Evolutionary conservation across 2,113 vertebrate genomes (phyloP).

Genomic region (Mus spicilegus): DNA sequence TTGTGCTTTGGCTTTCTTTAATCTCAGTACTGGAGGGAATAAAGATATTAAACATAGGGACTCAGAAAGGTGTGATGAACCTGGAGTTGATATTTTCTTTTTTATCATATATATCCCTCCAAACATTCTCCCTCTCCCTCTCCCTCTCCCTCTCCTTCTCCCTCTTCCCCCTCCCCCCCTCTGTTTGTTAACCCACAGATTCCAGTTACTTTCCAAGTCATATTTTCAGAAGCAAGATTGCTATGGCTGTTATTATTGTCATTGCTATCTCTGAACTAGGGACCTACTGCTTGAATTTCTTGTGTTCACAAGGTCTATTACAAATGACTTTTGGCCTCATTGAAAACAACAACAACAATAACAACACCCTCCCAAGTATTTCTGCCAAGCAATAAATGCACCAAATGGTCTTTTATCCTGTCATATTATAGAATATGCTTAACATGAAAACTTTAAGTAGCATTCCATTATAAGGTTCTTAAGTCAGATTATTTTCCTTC

Average conservation of each 20-base stretch:
- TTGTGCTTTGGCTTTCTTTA: constrained; percentile 4
- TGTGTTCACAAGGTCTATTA: not conserved
- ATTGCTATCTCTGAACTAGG: not conserved
- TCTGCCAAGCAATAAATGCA: constrained; percentile 37
- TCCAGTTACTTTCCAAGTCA: not conserved
- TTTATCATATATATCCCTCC: not conserved
- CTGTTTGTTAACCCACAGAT: not conserved
- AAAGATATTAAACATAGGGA: not conserved
- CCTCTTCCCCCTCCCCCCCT: too few species aligned
- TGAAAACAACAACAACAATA: not conserved
- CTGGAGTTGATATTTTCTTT: not conserved
- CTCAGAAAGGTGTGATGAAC: not conserved
- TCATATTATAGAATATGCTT: constrained; percentile 34
- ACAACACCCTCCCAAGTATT: not conserved
- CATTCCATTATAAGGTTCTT: constrained; percentile 22
- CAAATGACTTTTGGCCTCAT: not conserved
- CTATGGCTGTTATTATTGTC: not conserved
- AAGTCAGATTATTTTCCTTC: constrained; percentile 21
- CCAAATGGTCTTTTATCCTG: not conserved
- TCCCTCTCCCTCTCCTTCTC: too few species aligned
- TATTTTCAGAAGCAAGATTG: not conserved
- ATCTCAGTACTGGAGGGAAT: not conserved
- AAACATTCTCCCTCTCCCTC: too few species aligned
- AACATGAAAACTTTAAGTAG: not conserved
- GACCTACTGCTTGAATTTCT: constrained; percentile 25